These are phyloP conservation scores for Rhynchotus rufescens DNA, from an alignment of 2,797 vertebrate genomes.

Conservation along the genomic window DNA sequence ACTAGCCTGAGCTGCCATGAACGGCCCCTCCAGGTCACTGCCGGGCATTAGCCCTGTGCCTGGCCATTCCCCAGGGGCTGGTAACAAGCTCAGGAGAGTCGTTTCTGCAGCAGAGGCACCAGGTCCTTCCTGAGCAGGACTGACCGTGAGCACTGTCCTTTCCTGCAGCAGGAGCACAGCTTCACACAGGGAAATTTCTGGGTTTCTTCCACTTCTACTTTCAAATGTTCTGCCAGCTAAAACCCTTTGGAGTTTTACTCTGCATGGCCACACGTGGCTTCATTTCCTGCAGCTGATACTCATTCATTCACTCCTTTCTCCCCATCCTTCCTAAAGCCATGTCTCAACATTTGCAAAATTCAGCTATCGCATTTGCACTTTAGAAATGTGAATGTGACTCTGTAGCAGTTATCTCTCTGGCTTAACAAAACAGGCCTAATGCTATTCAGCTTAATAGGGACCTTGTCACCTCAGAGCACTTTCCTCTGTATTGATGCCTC, in stretches of 20 bases:
- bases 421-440: constrained; percentile 39
- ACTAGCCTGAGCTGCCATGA: background rate
- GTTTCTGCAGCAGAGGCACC: background rate
- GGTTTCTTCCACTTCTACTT: background rate
- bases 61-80: background rate
- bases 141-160: background rate
- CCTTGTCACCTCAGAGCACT: constrained; percentile 2
- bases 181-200: background rate
- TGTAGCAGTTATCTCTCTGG: constrained; percentile 43
- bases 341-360: constrained; percentile 37
- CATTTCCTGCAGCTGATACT: background rate
- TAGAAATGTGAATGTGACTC: constrained; percentile 14
- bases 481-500: constrained; percentile 30
- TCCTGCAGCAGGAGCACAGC: background rate
- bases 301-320: background rate
- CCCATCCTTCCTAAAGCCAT: background rate
- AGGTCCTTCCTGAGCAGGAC: background rate
- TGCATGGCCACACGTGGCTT: background rate
- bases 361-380: constrained; percentile 30
- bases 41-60: background rate
- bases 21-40: background rate
- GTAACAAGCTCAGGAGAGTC: background rate
- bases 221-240: background rate
- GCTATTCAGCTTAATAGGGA: constrained; percentile 8
- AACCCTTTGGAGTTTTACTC: background rate